Conservation (phyloP, 30 jellyfish, hydroid and myxozoan species). For the Cassiopea andromeda region DNA sequence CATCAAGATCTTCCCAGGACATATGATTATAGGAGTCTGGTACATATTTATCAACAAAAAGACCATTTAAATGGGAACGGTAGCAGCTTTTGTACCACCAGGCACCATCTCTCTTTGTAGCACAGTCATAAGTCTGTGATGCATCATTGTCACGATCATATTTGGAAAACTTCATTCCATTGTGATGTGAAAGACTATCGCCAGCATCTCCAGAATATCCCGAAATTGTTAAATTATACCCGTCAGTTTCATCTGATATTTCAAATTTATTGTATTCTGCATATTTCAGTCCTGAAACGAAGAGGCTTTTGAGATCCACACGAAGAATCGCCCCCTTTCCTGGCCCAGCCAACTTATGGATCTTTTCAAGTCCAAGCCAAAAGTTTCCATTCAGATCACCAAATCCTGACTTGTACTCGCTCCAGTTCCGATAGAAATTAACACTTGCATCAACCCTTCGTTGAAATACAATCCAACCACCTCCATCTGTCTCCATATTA, state of each 20-base stretch:
- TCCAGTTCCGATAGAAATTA: constrained; percentile 39
- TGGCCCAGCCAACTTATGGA: constrained; percentile 44
- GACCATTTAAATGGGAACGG: constrained; percentile 31
- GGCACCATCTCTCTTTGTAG: constrained; percentile 19
- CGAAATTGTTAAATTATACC: constrained; percentile 2
- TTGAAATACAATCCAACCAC: constrained; percentile 69
- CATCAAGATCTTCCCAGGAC: not conserved
- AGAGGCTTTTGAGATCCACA: constrained; percentile 21
- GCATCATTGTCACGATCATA: constrained; percentile 14
- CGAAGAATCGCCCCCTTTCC: constrained; percentile 64
- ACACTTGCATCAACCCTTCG: constrained; percentile 52
- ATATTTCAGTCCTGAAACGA: not conserved
- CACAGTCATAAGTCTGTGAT: constrained; percentile 1
- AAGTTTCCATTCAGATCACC: constrained; percentile 63
- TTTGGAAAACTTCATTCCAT: constrained; percentile 20
- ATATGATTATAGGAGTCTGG: no score
- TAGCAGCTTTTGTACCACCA: constrained; percentile 50
- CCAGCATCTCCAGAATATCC: constrained; percentile 50
- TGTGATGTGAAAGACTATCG: constrained; percentile 19
- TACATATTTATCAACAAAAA: not conserved
- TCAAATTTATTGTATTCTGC: constrained; percentile 28
- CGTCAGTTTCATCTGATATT: constrained; percentile 41
- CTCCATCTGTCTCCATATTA: constrained; percentile 63
- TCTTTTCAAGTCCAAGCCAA: constrained; percentile 57
- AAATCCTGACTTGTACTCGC: constrained; percentile 46